Percentiles rank a stretch among this genome's conserved stretches.
Conservation (phyloP, 1,140 invertebrate genomes). For the Aphaenogaster ashmeadi region DNA sequence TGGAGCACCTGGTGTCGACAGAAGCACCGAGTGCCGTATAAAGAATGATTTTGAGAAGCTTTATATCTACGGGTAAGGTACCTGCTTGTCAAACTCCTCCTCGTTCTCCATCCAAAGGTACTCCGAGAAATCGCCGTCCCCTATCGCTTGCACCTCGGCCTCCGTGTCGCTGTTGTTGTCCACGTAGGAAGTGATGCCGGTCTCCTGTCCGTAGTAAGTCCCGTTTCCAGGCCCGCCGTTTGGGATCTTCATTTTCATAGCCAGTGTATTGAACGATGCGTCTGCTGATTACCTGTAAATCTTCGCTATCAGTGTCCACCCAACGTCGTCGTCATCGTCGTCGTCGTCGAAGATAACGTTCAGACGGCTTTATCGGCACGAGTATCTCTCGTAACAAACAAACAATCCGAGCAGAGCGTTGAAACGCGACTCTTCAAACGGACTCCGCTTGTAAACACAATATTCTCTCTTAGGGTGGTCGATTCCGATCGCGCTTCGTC, state of each 20-base stretch:
- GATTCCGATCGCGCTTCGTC: neutral
- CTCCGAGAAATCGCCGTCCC: constrained; percentile 93
- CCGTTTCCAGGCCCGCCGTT: constrained; percentile 87
- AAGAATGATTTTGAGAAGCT: neutral
- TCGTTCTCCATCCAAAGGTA: constrained; percentile 97
- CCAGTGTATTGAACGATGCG: constrained; percentile 69
- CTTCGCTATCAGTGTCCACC: neutral
- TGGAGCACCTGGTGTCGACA: constrained; percentile 91
- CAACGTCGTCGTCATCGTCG: neutral
- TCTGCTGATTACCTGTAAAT: constrained; percentile 39
- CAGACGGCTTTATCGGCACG: neutral
- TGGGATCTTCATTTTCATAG: constrained; percentile 89
- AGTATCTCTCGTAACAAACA: neutral
- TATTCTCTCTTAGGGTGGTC: neutral
- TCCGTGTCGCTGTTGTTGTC: constrained; percentile 86
- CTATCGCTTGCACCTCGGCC: constrained; percentile 87
- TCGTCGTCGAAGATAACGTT: neutral
- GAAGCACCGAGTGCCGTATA: neutral
- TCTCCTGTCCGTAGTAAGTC: constrained; percentile 87
- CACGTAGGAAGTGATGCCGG: constrained; percentile 85
- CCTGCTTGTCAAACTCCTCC: constrained; percentile 95
- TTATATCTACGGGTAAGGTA: constrained; percentile 78
- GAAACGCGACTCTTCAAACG: neutral
- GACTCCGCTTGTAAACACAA: constrained; percentile 19
- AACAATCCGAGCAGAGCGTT: neutral